Conservation (phyloP, 2,113 vertebrate species). For the Ginglymostoma cirratum region DNA sequence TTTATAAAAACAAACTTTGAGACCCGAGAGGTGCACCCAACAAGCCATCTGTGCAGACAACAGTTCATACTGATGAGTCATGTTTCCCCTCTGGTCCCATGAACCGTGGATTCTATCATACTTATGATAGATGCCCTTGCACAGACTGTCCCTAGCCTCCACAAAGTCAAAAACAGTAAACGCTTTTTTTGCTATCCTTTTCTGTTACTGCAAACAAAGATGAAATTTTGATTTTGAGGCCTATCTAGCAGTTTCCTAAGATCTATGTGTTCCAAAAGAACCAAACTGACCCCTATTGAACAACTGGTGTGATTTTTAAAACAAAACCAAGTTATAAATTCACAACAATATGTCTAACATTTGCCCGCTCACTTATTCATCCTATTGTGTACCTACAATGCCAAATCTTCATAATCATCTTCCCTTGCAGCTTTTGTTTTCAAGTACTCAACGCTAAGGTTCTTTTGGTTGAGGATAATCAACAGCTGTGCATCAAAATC, state of each 20-base stretch:
- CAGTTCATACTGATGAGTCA: too few species aligned
- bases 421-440: not conserved
- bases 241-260: not conserved
- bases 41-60: too few species aligned
- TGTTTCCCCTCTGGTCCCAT: too few species aligned
- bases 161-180: not conserved
- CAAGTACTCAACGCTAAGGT: not conserved
- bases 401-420: not conserved
- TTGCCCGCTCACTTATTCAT: not conserved
- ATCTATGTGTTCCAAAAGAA: not conserved
- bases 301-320: not conserved
- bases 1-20: too few species aligned
- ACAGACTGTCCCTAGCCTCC: not conserved
- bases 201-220: not conserved
- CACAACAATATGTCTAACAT: not conserved
- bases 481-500: not conserved
- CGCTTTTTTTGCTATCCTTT: not conserved
- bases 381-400: not conserved
- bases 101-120: too few species aligned
- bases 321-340: not conserved
- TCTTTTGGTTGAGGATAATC: not conserved
- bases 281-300: not conserved
- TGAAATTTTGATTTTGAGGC: not conserved
- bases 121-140: not conserved
- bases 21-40: too few species aligned